Base-by-base conservation (phyloP, 2,888 invertebrate species). In the Lepidochrysops patricia region DNA sequence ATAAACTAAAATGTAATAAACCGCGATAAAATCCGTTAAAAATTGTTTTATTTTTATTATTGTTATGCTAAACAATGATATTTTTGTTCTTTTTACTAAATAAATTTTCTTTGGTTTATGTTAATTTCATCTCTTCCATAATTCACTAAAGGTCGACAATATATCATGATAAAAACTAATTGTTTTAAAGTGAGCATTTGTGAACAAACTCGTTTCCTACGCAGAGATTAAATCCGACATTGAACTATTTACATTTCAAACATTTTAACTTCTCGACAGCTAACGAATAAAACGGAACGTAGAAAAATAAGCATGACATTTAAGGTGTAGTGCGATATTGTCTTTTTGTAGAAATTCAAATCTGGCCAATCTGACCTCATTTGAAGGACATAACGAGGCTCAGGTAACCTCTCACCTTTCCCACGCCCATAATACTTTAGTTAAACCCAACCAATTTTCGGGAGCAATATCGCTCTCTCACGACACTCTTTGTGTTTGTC, bases 401-500 rank as follows among this genome's bases (percentile, higher is more conserved):
- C 19, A 43, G 43, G 19, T 43, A 19, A 86, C 85, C 87, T 84
- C 80, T 87, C 78, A 84, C 84, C 85, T 85, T 77, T 86, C 86
- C 85, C 87, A 86, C 85, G 84, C 79, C 70, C 70, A 75, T 80
- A 80, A 80, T 80, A 79, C 76, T 70, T 80, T 78, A 77, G 80
- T 75, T 84, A 82, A 84, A 82, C 72, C 70, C 70, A 68, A 65
- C 72, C 68, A 65, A 65, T 71, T 82, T 84, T 82, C 82, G 86
- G 85, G 81, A 84, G 84, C 80, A 71, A 74, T 76, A 78, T 77
- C 79, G 76, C 76, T 81, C 78, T 84, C 86, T 82, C 86, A 88
- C 87, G 86, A 82, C 79, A 82, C 80, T 75, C 79, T 82, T 77
- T 77, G 74, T 85, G 83, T 87, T 76, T 88, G 79, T 82, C 70